Evolutionary conservation across 2,113 vertebrate genomes (phyloP), one percentile per base, ranked within the genome.

Genomic region (Sphaerodactylus townsendi): DNA sequence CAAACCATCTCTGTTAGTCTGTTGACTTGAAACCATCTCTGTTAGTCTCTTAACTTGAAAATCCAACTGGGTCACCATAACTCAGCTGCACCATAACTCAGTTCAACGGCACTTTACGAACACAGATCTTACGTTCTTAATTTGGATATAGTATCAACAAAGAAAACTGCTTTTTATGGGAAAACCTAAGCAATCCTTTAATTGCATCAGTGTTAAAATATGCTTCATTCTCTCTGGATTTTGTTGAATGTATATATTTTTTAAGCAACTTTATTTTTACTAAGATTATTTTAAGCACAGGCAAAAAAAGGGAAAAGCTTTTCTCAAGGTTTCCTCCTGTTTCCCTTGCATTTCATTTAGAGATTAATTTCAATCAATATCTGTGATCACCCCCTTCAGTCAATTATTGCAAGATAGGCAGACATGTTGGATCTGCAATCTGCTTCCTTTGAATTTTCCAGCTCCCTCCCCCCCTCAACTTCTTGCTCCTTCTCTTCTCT

Each of bases 331-430:
- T 68, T 69, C 14, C 68, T 80, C 37, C 56, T 25, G 15, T 59
- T 59, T 59, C 56, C 56, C 17, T 69, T 69, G 33, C 78, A 48
- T 80, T 69, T 50, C 35, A 50, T 68, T 69, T 80, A 21, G n/a
- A 80, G 65, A 80, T 80, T 69, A 69, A 33, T 80, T 69, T 80
- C 33, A 69, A 70, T 19, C 65, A 56, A 69, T 66, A 81, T 56
- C 33, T 30, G 46, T 21, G 48, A 81, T 56, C 71, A 48, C 56
- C 79, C 48, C 28, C 23, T 66, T 48, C 7, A 6, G 10, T 48
- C 13, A 79, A 68, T 50, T 68, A 79, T 68, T 19, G 53, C 46
- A 71, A 70, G 79, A 56, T 28, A 19, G 33, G 46, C 66, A 71
- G 65, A 23, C 13, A 56, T 69, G 25, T 13, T 56, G 10, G 46